Base-by-base conservation (phyloP, 2,113 vertebrate species). In the Menidia beryllina region DNA sequence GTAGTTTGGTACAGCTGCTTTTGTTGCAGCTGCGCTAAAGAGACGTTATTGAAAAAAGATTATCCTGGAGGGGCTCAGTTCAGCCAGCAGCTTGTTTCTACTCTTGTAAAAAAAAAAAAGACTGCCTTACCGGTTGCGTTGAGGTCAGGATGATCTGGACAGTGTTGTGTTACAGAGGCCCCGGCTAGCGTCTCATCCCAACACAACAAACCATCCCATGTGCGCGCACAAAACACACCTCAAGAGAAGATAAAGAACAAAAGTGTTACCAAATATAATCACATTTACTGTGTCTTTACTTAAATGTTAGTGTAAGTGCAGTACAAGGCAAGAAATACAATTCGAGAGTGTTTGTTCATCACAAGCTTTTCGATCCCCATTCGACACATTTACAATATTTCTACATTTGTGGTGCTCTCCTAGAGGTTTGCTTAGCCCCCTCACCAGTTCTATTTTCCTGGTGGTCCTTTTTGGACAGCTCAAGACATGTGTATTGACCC, bases 151-250 rank as follows among this genome's bases (percentile, higher is more conserved):
- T 94, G 94, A 80, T 94, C 92, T 0, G 97, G 96, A 79, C 98
- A 99, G 74, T 88, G 90, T 81, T 96, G 95, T 41, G 91, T 91
- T 41, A 94, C 86, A 1, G 91, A 58, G 0, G 80, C 92, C 62
- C 96, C 96, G 47, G 95, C 94, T 1, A 94, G 94, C 0, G 96
- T 95, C 81, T 98, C 95, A 0, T 95, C 94, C 98, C 98, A 99
- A 77, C 98, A 99, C 45, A 98, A 53, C 93, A 94, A 95, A 34
- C 96, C 97, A 5, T 99, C 98, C 98, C 98, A 99, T 0, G 95
- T 94, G 3, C 89, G 92, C 64, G 92, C 93, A 91, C 97, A 99
- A 52, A 93, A 95, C 0, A 72, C 71, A 67, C 93, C 98, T 98
- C 69, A 3, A 27, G 30, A 26, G 53, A 15, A 27, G 4, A 65